A percentile compares a stretch with the other conserved stretches of the same genome.
Conservation (phyloP, 2,797 vertebrate species). For the Phyllotis vaccarum region DNA sequence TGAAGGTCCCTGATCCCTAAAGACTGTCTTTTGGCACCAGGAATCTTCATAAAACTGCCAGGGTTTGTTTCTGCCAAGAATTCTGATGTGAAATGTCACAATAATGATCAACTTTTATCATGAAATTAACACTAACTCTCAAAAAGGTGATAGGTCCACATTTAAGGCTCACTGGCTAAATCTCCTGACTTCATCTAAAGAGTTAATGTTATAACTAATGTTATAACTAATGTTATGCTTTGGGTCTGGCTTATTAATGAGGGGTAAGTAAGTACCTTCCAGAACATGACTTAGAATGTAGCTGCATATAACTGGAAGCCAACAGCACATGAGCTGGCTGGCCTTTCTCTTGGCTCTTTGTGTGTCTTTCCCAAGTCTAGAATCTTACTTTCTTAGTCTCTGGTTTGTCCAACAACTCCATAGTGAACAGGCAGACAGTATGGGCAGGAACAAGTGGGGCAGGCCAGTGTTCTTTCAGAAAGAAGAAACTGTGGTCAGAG, state of each 20-base stretch:
- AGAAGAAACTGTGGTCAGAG: not conserved
- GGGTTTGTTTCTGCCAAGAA: not conserved
- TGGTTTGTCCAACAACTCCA: not conserved
- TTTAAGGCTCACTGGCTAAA: not conserved
- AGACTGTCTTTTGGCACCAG: not conserved
- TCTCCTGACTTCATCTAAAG: not conserved
- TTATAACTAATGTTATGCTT: not conserved
- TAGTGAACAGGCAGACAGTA: not conserved
- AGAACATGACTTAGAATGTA: slow-evolving; percentile 18
- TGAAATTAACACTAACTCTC: slow-evolving; percentile 17
- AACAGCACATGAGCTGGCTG: not conserved
- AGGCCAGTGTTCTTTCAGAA: not conserved
- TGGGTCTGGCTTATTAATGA: not conserved
- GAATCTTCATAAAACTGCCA: not conserved
- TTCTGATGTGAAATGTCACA: not conserved
- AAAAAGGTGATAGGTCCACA: not conserved
- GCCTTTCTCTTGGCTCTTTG: not conserved
- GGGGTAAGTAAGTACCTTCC: not conserved
- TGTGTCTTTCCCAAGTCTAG: not conserved
- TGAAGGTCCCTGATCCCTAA: not conserved
- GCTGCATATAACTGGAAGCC: not conserved
- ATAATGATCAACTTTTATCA: not conserved
- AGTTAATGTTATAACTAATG: not conserved
- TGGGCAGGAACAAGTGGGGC: not conserved
- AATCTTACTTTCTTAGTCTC: not conserved